Conservation (phyloP, 2,797 vertebrate genomes). For the Amblyopsis hoosieri region DNA sequence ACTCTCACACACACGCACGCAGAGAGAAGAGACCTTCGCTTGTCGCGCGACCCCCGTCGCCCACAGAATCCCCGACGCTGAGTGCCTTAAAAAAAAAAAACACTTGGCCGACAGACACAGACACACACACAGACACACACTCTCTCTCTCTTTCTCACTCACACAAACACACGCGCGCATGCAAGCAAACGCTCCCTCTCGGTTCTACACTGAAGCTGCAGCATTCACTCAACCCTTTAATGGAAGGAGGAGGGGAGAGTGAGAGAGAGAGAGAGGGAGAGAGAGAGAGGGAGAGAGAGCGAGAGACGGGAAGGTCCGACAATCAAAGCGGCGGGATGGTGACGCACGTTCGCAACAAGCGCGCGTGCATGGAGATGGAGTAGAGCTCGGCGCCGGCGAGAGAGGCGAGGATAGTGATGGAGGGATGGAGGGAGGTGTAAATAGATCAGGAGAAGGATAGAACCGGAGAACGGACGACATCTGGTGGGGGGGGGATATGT, state of each 20-base stretch:
- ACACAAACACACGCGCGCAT: neutral
- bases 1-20: constrained; percentile 24
- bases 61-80: constrained; percentile 69
- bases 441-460: neutral
- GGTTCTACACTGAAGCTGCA: constrained; percentile 75
- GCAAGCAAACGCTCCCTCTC: constrained; percentile 40
- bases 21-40: constrained; percentile 60
- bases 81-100: constrained; percentile 39
- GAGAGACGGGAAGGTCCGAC: constrained; percentile 3
- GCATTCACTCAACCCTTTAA: constrained; percentile 71
- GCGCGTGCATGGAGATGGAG: neutral
- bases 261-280: constrained; percentile 3
- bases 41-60: constrained; percentile 57
- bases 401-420: no score
- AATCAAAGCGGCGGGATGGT: constrained; percentile 12
- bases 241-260: constrained; percentile 67
- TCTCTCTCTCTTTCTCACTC: constrained; percentile 29
- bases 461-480: constrained; percentile 11
- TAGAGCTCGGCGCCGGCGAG: no score
- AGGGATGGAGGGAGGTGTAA: constrained; percentile 22
- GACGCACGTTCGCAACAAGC: neutral
- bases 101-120: constrained; percentile 48
- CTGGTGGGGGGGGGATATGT: constrained; percentile 21
- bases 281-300: neutral
- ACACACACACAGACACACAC: constrained; percentile 3